These are phyloP conservation scores for Pseudolaguvia tuberculata DNA, from an alignment of 2,113 vertebrate genomes.

Conservation along the genomic window DNA sequence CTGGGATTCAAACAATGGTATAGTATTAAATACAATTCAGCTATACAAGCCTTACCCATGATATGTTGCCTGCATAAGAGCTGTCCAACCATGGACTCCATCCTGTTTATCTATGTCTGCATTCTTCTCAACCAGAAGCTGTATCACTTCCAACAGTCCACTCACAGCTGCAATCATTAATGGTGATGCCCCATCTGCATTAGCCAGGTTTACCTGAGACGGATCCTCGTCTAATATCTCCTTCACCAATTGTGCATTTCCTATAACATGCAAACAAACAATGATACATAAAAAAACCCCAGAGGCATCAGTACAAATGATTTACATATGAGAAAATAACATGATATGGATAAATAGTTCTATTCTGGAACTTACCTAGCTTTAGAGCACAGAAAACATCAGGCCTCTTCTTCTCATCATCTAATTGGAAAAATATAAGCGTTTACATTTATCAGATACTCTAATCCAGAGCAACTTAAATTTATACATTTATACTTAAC, in stretches of 20 bases:
- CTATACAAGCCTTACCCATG: slow-evolving; percentile 74
- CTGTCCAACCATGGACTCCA: slow-evolving; percentile 89
- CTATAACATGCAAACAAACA: slow-evolving; percentile 58
- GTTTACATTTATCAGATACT: too few relatives aligned
- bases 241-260: slow-evolving; percentile 86
- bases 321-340: not conserved
- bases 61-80: slow-evolving; percentile 97
- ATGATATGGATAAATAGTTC: not conserved
- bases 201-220: slow-evolving; percentile 83
- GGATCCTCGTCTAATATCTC: slow-evolving; percentile 89
- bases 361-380: slow-evolving; percentile 71
- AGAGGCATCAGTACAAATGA: not conserved
- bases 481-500: too few relatives aligned
- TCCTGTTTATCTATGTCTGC: slow-evolving; percentile 89
- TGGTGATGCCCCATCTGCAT: slow-evolving; percentile 87
- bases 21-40: not conserved
- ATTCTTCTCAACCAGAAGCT: slow-evolving; percentile 86
- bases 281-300: not conserved
- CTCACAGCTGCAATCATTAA: slow-evolving; percentile 94
- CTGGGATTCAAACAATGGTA: too few relatives aligned
- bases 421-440: slow-evolving; percentile 62
- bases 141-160: slow-evolving; percentile 86
- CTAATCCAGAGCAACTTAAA: too few relatives aligned
- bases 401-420: slow-evolving; percentile 85
- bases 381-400: slow-evolving; percentile 92